phyloP scores from a whole-genome alignment of 2,113 vertebrate genomes.

The Grammomys dolichurus region DNA sequence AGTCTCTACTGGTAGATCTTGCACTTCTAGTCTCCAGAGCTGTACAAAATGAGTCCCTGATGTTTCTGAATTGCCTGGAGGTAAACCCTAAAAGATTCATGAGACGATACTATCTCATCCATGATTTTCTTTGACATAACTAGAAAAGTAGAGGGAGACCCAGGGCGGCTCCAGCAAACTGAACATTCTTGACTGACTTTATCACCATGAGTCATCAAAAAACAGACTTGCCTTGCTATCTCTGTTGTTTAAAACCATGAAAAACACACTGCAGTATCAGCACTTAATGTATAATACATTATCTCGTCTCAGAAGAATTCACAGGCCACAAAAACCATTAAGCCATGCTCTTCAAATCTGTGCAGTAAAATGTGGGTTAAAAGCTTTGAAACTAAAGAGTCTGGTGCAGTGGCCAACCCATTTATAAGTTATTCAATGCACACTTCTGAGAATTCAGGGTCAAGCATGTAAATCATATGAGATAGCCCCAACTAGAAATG shows the following conservation, averaged over 20 bases:
- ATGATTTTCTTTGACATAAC: background rate
- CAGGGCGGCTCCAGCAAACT: background rate
- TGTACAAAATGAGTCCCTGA: background rate
- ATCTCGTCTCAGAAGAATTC: background rate
- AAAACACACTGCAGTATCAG: background rate
- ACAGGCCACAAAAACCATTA: background rate
- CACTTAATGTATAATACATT: background rate
- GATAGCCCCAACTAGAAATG: background rate
- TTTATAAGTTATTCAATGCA: background rate
- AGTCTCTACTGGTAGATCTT: fast-evolving
- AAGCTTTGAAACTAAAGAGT: background rate
- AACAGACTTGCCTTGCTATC: background rate
- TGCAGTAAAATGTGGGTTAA: background rate
- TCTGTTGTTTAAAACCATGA: background rate
- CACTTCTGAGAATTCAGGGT: background rate
- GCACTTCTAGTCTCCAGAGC: too few relatives aligned
- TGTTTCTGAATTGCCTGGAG: background rate
- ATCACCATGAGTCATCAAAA: background rate
- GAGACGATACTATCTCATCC: background rate
- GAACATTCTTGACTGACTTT: background rate
- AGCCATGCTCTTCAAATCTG: background rate
- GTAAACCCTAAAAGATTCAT: background rate
- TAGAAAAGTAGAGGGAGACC: background rate
- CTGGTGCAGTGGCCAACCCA: background rate
- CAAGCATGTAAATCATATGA: background rate